Conservation (phyloP, 1,140 invertebrate genomes). For the Lasioglossum albipes region DNA sequence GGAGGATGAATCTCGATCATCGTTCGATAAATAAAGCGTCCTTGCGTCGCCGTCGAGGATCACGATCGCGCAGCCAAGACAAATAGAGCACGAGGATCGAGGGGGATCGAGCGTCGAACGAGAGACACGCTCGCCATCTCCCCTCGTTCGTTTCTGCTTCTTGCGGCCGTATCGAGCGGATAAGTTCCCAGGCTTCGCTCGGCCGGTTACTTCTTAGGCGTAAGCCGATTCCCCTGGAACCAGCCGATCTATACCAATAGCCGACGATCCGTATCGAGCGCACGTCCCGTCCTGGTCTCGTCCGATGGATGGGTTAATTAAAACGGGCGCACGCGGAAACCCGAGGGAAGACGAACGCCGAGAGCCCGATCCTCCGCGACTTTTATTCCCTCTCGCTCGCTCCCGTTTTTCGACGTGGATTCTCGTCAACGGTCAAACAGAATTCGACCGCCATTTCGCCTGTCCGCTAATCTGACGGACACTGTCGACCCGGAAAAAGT, state of each 20-base stretch:
- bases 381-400: neutral
- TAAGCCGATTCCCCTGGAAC: slow-evolving; percentile 45
- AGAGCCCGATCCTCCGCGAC: neutral
- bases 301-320: slow-evolving; percentile 50
- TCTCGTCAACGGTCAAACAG: neutral
- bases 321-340: slow-evolving; percentile 39
- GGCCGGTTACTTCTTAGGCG: slow-evolving; percentile 58
- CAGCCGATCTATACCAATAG: slow-evolving; percentile 42
- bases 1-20: slow-evolving; percentile 50
- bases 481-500: slow-evolving; percentile 7
- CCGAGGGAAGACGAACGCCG: neutral
- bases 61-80: slow-evolving; percentile 24
- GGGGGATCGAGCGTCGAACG: slow-evolving; percentile 23
- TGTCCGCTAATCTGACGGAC: slow-evolving; percentile 8
- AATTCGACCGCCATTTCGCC: slow-evolving; percentile 23
- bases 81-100: slow-evolving; percentile 32
- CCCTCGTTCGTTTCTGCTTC: slow-evolving; percentile 57
- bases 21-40: slow-evolving; percentile 56
- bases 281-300: neutral
- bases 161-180: slow-evolving; percentile 57
- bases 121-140: slow-evolving; percentile 53
- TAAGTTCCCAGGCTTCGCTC: slow-evolving; percentile 62
- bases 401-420: slow-evolving; percentile 19
- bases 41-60: slow-evolving; percentile 32
- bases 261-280: slow-evolving; percentile 36